Percentiles rank a stretch among this genome's conserved stretches.
phyloP scores from a whole-genome alignment of 2,113 vertebrate genomes.

The Equus quagga region DNA sequence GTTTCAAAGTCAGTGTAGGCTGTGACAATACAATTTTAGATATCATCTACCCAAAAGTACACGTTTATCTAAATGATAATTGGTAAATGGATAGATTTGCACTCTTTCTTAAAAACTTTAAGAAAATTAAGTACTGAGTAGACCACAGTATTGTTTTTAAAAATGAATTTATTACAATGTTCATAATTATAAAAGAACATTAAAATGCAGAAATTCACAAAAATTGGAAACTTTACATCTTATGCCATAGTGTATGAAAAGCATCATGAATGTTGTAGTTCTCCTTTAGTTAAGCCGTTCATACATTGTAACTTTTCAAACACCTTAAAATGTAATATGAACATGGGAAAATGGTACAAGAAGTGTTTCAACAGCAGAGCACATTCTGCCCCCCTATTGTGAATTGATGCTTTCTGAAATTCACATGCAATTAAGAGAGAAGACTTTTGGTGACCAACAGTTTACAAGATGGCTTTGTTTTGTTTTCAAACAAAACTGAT shows the following conservation, averaged over 20 bases:
- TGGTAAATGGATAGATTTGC: neutral
- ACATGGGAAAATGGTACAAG: slow-evolving; percentile 30
- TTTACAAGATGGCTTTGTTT: neutral
- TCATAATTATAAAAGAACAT: slow-evolving; percentile 86
- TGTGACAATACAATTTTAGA: neutral
- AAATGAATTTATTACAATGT: slow-evolving; percentile 86
- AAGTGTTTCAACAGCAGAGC: slow-evolving; percentile 3
- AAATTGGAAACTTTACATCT: slow-evolving; percentile 81
- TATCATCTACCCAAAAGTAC: neutral
- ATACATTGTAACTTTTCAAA: slow-evolving; percentile 48
- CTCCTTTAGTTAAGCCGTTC: neutral
- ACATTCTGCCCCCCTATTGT: neutral
- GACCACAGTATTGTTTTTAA: slow-evolving; percentile 61
- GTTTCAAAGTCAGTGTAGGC: neutral
- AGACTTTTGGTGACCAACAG: neutral
- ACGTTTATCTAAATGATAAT: neutral
- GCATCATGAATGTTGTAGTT: slow-evolving; percentile 38
- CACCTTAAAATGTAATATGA: neutral
- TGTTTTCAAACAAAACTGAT: slow-evolving; percentile 28
- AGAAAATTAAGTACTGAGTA: slow-evolving; percentile 14
- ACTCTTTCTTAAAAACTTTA: neutral
- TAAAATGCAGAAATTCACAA: slow-evolving; percentile 81
- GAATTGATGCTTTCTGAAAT: slow-evolving; percentile 52
- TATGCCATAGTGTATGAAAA: slow-evolving; percentile 56
- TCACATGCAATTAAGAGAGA: neutral